phyloP scores from a whole-genome alignment of 2,797 vertebrate genomes.

The Meda fulgida region DNA sequence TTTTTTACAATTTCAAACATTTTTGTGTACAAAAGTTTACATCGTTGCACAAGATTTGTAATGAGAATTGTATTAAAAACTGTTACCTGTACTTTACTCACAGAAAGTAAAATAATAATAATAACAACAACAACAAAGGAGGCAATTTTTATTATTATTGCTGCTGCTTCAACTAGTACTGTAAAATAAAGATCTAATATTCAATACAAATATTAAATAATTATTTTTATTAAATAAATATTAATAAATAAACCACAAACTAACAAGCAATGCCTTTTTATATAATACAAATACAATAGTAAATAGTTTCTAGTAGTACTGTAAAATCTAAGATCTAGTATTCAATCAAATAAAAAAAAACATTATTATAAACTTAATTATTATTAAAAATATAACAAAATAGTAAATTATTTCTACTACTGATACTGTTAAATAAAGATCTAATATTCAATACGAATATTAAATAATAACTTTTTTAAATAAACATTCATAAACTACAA shows the following conservation, averaged over 20 bases:
- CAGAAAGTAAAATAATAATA: background rate
- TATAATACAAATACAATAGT: background rate
- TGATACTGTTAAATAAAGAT: background rate
- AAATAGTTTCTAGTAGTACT: background rate
- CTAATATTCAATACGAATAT: background rate
- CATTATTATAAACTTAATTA: background rate
- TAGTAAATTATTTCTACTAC: background rate
- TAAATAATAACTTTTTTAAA: background rate
- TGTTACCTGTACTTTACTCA: background rate
- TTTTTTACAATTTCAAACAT: background rate
- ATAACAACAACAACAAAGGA: background rate
- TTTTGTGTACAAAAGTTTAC: background rate
- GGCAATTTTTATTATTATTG: background rate
- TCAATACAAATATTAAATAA: background rate
- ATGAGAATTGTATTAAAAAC: background rate
- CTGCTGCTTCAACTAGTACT: background rate
- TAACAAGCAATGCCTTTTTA: too few relatives aligned
- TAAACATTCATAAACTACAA: background rate
- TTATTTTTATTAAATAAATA: background rate
- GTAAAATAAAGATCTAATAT: background rate
- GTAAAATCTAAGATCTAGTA: background rate
- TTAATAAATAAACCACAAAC: too few relatives aligned
- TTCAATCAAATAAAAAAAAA: background rate
- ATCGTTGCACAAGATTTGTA: background rate
- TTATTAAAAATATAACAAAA: background rate